These are phyloP conservation scores for Dynastes maya DNA, from an alignment of 2,888 invertebrate genomes.

Conservation along the genomic window DNA sequence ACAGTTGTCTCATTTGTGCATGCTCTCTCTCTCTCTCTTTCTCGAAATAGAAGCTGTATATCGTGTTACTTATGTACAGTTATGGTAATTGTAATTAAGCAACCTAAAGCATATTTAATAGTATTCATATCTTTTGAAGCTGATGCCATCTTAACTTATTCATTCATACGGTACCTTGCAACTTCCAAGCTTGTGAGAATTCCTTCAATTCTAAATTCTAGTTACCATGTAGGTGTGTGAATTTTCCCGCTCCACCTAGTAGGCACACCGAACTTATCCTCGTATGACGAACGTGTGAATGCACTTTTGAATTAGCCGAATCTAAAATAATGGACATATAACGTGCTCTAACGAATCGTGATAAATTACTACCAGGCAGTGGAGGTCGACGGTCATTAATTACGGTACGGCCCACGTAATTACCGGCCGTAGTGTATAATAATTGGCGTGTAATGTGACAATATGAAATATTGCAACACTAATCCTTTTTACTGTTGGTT, in stretches of 20 bases:
- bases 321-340: constrained; percentile 40
- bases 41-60: too few relatives aligned
- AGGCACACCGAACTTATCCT: neutral
- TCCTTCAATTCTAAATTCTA: too few relatives aligned
- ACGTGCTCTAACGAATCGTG: constrained; percentile 43
- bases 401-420: constrained; percentile 43
- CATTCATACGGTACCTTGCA: too few relatives aligned
- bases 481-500: constrained; percentile 45
- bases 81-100: too few relatives aligned
- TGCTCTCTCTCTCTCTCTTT: too few relatives aligned
- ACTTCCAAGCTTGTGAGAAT: too few relatives aligned
- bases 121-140: too few relatives aligned
- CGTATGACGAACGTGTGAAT: constrained; percentile 8
- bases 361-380: constrained; percentile 40
- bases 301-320: constrained; percentile 39
- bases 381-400: constrained; percentile 35
- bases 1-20: too few relatives aligned
- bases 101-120: too few relatives aligned
- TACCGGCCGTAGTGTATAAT: constrained; percentile 36
- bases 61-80: too few relatives aligned
- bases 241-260: neutral
- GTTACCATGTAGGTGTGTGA: neutral
- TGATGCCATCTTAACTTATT: too few relatives aligned
- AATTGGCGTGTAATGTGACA: constrained; percentile 47
- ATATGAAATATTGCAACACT: constrained; percentile 46